phyloP scores from a whole-genome alignment of 2,888 invertebrate species.

The Scrobipalpa atriplicella region DNA sequence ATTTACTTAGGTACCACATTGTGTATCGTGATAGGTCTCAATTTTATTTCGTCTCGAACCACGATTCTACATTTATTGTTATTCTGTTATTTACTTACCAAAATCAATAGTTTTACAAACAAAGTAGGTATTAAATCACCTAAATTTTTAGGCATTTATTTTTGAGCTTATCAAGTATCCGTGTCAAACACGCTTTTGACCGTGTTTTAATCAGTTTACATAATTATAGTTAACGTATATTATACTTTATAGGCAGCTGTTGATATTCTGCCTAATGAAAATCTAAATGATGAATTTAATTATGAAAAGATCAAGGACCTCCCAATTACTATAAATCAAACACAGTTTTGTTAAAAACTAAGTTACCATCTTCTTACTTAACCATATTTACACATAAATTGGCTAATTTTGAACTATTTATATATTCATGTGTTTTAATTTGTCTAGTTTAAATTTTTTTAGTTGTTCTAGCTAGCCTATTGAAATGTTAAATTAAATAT shows the following conservation, averaged over 20 bases:
- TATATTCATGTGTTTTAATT: slow-evolving; percentile 7
- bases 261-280: not conserved
- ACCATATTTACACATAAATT: slow-evolving; percentile 9
- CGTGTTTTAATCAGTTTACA: no score
- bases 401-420: not conserved
- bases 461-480: not conserved
- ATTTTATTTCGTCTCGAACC: not conserved
- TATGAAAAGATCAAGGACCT: slow-evolving; percentile 7
- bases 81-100: no score
- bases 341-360: slow-evolving; percentile 8
- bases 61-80: not conserved
- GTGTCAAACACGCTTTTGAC: no score
- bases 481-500: not conserved
- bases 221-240: no score
- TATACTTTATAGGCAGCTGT: no score
- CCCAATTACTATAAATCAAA: not conserved
- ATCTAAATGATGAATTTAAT: slow-evolving; percentile 6
- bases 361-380: not conserved
- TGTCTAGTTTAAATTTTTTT: not conserved
- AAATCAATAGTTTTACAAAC: no score
- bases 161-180: no score
- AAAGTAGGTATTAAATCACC: no score
- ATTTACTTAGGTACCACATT: not conserved
- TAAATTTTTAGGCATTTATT: no score
- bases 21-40: not conserved